Conservation (phyloP, 2,113 vertebrate genomes). For the Pitta sordida region DNA sequence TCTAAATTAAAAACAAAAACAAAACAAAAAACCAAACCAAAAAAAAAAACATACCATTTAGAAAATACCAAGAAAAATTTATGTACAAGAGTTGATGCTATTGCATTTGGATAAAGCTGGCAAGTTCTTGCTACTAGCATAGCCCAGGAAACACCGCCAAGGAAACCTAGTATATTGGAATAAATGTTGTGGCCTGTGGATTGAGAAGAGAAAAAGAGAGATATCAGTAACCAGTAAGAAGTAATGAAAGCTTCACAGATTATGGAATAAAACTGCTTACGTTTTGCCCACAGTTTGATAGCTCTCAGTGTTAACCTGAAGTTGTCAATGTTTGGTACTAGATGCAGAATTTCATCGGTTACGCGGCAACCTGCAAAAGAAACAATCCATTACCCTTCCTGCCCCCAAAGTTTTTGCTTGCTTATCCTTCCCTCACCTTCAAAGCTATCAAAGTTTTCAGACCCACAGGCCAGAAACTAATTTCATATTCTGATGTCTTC, state of each 20-base stretch:
- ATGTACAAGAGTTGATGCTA: slow-evolving; percentile 88
- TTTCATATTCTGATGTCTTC: background rate
- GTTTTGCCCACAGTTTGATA: slow-evolving; percentile 94
- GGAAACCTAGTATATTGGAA: slow-evolving; percentile 91
- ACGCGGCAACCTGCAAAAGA: slow-evolving; percentile 87
- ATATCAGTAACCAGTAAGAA: slow-evolving; percentile 17
- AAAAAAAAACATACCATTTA: slow-evolving; percentile 83
- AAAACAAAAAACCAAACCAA: background rate
- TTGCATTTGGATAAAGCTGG: slow-evolving; percentile 92
- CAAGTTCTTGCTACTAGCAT: slow-evolving; percentile 92
- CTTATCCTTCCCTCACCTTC: background rate
- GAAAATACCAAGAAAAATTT: slow-evolving; percentile 95
- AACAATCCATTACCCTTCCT: background rate
- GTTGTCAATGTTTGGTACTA: slow-evolving; percentile 90
- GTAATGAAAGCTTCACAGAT: slow-evolving; percentile 4
- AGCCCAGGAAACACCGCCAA: slow-evolving; percentile 91
- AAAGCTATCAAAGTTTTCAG: background rate
- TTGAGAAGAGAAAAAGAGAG: slow-evolving; percentile 44
- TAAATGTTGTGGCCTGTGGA: slow-evolving; percentile 90
- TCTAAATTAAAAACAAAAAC: slow-evolving; percentile 44
- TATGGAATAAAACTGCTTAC: slow-evolving; percentile 78
- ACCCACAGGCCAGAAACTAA: background rate
- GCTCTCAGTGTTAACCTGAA: slow-evolving; percentile 90
- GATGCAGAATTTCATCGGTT: slow-evolving; percentile 89
- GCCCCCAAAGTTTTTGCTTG: background rate